Evolutionary conservation across 1,140 invertebrate species (phyloP).

Genomic region (Eumaeus atala): DNA sequence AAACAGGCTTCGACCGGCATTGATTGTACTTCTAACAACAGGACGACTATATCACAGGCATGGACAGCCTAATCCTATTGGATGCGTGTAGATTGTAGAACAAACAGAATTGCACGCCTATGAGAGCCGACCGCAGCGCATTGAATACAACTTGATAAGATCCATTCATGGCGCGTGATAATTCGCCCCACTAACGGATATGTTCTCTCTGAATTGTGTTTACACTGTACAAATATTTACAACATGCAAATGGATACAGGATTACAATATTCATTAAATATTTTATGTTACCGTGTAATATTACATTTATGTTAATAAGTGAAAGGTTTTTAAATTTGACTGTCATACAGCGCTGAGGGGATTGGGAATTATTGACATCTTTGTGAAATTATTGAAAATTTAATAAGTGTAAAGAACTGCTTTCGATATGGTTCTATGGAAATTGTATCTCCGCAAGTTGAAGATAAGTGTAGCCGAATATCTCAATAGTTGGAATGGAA

Average conservation of each 20-base stretch:
- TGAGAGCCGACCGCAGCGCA: constrained; percentile 27
- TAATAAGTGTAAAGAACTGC: no score
- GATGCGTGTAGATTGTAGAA: constrained; percentile 29
- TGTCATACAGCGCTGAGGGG: no score
- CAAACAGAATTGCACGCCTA: constrained; percentile 30
- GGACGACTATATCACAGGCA: constrained; percentile 17
- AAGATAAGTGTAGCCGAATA: no score
- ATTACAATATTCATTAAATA: neutral
- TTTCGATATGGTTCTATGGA: no score
- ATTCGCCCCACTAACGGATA: constrained; percentile 32
- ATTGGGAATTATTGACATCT: no score
- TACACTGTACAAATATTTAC: constrained; percentile 22
- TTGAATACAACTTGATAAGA: constrained; percentile 28
- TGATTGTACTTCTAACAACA: constrained; percentile 11
- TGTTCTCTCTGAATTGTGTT: constrained; percentile 39
- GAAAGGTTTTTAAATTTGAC: no score
- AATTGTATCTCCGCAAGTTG: no score
- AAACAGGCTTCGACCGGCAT: constrained; percentile 12
- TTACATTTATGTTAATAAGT: no score
- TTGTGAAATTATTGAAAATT: no score
- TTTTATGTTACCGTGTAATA: no score
- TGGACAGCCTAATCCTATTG: constrained; percentile 23
- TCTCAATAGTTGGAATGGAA: no score
- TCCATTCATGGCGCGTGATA: constrained; percentile 27
- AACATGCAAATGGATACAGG: constrained; percentile 2